Base-by-base conservation (phyloP, 1,140 invertebrate species). In the Muscidifurax raptorellus region DNA sequence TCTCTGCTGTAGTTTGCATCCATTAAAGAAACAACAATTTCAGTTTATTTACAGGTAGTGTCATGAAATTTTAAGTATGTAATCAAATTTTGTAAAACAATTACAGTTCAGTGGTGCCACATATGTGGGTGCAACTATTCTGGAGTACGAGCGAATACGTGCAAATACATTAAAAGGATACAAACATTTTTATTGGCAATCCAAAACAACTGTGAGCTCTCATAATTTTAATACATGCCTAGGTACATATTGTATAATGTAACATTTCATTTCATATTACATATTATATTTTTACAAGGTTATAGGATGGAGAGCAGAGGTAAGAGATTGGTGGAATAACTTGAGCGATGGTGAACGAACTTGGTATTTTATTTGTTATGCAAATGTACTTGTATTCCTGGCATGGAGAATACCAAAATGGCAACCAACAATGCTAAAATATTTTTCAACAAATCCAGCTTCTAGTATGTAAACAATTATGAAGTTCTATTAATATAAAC, bases 141-240 rank as follows among this genome's bases (percentile, higher is more conserved):
- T 97, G 96, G 96, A 98, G 91, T 98, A 98, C 95, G 97, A 99
- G 93, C 95, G 94, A 87, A 94, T 97, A 88, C 93, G 96, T 85
- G 90, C 93, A 67, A 94, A 95, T 90, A 95, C 95, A 1, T 90
- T 94, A 32, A 93, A 91, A 22, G 93, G 95, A 87, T 92, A 69
- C 95, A 7, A 94, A 94, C 28, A 10, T 28, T 28, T 28, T 18
- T 92, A 28, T 90, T 91, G 82, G 92, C 93, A 74, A 89, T 94
- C 87, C 82, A 90, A 75, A 89, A 87, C 93, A 89, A 44, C 72
- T 91, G 92, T 93, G 87, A 90, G 87, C 89, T 90, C 83, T 89
- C 82, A 86, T 82, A 69, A 76, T 74, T 44, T 69, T 86, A 22
- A 47, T 82, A 69, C 28, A 80, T 36, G 59, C 32, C n/a, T 77